These are phyloP conservation scores for Loris lydekkerianus DNA, from an alignment of 2,797 vertebrate species.

Conservation along the genomic window DNA sequence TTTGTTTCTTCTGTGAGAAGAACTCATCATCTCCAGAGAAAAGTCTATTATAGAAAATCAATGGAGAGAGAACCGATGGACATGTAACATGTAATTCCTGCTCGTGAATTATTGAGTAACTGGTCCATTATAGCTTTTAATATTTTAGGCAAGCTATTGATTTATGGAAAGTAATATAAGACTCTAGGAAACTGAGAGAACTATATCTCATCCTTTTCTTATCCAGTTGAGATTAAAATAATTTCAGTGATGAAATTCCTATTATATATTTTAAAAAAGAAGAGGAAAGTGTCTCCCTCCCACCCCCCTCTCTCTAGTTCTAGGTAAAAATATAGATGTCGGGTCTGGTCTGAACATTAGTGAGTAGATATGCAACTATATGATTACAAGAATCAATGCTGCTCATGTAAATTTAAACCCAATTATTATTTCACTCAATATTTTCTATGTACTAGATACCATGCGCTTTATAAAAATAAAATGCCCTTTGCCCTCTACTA, in stretches of 20 bases:
- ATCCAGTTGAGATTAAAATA: not conserved
- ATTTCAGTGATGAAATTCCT: slow-evolving; percentile 8
- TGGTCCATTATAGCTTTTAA: not conserved
- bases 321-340: not conserved
- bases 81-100: not conserved
- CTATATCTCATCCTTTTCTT: not conserved
- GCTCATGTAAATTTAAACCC: not conserved
- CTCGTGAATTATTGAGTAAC: slow-evolving; percentile 54
- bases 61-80: not conserved
- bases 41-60: slow-evolving; percentile 37
- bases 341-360: not conserved
- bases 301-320: not conserved
- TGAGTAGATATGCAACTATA: not conserved
- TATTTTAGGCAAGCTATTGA: not conserved
- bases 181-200: not conserved
- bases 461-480: slow-evolving; percentile 8
- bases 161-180: slow-evolving; percentile 51
- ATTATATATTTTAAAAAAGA: not conserved
- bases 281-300: not conserved
- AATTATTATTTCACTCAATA: not conserved
- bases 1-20: not conserved
- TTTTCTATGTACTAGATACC: not conserved
- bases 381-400: not conserved
- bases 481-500: not conserved
- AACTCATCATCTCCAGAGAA: not conserved